Evolutionary conservation across 2,888 invertebrate genomes (phyloP).

Genomic region (Cynaeus angustus): DNA sequence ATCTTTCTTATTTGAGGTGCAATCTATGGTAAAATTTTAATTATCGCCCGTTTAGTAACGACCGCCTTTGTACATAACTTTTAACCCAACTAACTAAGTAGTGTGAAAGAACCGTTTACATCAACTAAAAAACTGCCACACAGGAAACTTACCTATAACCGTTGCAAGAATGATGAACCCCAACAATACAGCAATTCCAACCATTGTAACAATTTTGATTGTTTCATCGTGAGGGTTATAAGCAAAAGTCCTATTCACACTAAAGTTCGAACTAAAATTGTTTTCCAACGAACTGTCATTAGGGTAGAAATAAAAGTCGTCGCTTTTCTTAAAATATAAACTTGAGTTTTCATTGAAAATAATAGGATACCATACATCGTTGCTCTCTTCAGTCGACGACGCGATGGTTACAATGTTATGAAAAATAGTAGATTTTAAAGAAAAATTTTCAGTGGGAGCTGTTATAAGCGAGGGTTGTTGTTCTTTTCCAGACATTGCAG

Average conservation of each 20-base stretch:
- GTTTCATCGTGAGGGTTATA: constrained; percentile 52
- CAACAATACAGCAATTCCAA: constrained; percentile 76
- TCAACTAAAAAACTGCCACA: too few species aligned
- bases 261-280: constrained; percentile 56
- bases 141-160: constrained; percentile 74
- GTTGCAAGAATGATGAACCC: constrained; percentile 78
- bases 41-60: too few species aligned
- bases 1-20: too few species aligned
- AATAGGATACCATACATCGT: constrained; percentile 64
- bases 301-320: constrained; percentile 52
- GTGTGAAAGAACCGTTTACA: too few species aligned
- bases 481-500: constrained; percentile 61
- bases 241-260: constrained; percentile 67
- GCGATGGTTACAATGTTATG: constrained; percentile 49
- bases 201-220: constrained; percentile 75
- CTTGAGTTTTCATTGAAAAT: constrained; percentile 62
- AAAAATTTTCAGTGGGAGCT: constrained; percentile 41
- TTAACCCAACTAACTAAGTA: too few species aligned
- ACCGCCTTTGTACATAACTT: too few species aligned
- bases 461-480: constrained; percentile 54
- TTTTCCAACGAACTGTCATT: constrained; percentile 44
- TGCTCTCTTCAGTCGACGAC: constrained; percentile 56
- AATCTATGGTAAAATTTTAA: too few species aligned
- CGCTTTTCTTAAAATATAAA: constrained; percentile 55
- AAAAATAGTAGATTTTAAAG: constrained; percentile 36